These are phyloP conservation scores for Zaprionus gabonicus DNA, from an alignment of 1,140 invertebrate genomes.

Conservation along the genomic window DNA sequence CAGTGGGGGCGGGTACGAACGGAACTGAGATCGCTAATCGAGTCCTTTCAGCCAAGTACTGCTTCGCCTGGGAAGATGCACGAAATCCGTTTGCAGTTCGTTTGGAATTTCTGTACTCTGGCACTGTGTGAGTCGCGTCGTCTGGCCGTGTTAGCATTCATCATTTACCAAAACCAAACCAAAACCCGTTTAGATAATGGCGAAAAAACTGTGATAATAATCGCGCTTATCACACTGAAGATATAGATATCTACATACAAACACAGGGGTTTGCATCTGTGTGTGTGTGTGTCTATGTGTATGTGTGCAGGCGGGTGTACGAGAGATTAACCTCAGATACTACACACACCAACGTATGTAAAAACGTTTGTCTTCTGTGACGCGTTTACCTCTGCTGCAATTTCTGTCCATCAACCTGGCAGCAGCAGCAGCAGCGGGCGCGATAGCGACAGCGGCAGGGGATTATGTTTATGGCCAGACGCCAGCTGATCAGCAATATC, in stretches of 20 bases:
- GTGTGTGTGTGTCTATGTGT: constrained; percentile 3
- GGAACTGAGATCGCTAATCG: background rate
- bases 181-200: constrained; percentile 71
- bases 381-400: constrained; percentile 49
- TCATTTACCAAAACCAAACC: constrained; percentile 60
- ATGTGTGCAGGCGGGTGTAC: constrained; percentile 2
- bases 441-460: constrained; percentile 13
- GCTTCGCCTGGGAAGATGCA: constrained; percentile 14
- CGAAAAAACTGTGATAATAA: constrained; percentile 70
- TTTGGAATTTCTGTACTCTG: constrained; percentile 49
- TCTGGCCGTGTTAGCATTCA: constrained; percentile 67
- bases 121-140: constrained; percentile 45
- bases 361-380: constrained; percentile 55
- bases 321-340: constrained; percentile 72
- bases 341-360: constrained; percentile 26
- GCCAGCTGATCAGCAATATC: constrained; percentile 34
- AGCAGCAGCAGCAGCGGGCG: constrained; percentile 27
- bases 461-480: constrained; percentile 68
- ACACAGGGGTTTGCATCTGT: constrained; percentile 22
- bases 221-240: constrained; percentile 69
- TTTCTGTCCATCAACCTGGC: constrained; percentile 28
- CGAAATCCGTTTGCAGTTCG: constrained; percentile 33
- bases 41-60: background rate
- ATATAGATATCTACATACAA: constrained; percentile 47
- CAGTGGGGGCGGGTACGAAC: background rate